Conservation (phyloP, 2,113 vertebrate species). For the Glaucomys volans region DNA sequence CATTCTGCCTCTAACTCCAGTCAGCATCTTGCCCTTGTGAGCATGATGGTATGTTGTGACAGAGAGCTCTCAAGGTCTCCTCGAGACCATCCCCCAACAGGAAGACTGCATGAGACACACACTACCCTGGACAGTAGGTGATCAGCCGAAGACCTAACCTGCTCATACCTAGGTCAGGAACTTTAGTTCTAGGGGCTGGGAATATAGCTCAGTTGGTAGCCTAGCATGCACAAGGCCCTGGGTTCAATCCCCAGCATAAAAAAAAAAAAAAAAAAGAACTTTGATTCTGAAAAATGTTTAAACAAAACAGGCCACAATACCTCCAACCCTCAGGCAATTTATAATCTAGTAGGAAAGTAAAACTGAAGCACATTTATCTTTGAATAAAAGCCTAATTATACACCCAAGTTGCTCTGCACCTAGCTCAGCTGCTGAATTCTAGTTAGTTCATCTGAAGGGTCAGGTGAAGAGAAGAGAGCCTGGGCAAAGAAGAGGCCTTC, state of each 20-base stretch:
- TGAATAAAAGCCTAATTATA: neutral
- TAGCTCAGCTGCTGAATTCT: neutral
- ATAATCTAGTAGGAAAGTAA: neutral
- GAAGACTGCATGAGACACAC: neutral
- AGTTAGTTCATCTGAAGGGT: neutral
- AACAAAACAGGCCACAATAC: neutral
- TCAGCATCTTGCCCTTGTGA: neutral
- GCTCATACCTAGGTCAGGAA: neutral
- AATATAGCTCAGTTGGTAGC: no score
- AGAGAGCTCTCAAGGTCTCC: neutral
- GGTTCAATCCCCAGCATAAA: no score
- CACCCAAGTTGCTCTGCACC: neutral
- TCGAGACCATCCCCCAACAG: neutral
- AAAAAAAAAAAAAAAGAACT: no score
- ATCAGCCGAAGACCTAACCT: neutral
- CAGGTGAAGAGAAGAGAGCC: neutral
- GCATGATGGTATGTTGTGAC: rapidly evolving
- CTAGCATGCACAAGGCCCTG: no score
- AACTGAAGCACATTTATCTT: neutral
- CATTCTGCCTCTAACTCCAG: neutral
- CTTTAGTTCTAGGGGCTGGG: no score
- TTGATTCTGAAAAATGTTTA: neutral
- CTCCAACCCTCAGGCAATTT: neutral
- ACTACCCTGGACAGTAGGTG: rapidly evolving
- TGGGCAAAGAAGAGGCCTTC: constrained; percentile 56